phyloP scores from a whole-genome alignment of 2,888 invertebrate species.

The Eilema sororculum region DNA sequence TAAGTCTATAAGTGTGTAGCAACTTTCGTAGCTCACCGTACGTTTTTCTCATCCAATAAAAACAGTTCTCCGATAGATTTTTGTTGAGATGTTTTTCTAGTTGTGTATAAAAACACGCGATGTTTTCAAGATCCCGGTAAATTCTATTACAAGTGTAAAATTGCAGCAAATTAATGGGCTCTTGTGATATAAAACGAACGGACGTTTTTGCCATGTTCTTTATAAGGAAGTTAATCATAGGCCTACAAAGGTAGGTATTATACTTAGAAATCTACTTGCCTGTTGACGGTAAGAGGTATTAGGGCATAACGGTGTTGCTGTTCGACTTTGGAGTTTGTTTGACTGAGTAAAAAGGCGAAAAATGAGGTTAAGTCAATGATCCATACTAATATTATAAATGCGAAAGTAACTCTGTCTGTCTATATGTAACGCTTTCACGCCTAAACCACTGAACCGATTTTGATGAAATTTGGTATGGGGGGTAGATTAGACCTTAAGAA shows the following conservation, averaged over 20 bases:
- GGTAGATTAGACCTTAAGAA: no score
- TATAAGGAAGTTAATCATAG: background rate
- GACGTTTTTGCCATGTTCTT: background rate
- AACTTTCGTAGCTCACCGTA: background rate
- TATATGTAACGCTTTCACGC: no score
- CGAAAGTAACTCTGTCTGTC: no score
- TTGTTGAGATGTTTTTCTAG: slow-evolving; percentile 5
- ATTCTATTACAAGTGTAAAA: slow-evolving; percentile 13
- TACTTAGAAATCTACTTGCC: background rate
- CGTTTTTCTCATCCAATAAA: slow-evolving; percentile 2
- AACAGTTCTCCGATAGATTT: background rate
- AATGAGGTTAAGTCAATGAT: background rate
- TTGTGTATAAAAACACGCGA: background rate
- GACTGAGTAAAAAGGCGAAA: background rate
- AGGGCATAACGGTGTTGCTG: background rate
- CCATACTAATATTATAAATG: no score
- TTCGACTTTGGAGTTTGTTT: background rate
- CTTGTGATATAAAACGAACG: slow-evolving; percentile 8
- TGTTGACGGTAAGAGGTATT: background rate
- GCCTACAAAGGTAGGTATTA: background rate
- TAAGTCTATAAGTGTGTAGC: background rate
- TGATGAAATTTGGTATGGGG: no score
- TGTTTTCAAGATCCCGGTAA: background rate
- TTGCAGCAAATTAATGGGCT: background rate
- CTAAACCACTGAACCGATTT: no score